Conservation (phyloP, 2,797 vertebrate species). For the Alca torda region DNA sequence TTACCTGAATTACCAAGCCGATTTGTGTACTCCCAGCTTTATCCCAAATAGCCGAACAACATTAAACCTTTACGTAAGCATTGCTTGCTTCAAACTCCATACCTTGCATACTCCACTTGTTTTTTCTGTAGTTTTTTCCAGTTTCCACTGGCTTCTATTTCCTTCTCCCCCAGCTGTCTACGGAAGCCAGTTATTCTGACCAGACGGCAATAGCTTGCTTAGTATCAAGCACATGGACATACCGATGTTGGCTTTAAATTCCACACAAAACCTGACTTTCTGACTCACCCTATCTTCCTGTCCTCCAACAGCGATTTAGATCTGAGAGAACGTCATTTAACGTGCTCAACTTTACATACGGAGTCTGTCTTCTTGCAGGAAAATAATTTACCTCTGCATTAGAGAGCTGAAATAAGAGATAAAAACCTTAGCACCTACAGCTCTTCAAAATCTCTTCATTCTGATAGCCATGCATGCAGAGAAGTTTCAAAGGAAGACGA, state of each 20-base stretch:
- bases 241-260: neutral
- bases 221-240: neutral
- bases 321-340: neutral
- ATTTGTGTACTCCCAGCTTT: neutral
- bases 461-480: neutral
- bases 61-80: neutral
- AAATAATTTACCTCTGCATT: neutral
- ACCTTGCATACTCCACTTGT: neutral
- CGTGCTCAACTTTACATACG: neutral
- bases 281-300: neutral
- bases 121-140: neutral
- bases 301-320: neutral
- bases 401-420: neutral
- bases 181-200: neutral
- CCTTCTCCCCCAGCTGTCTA: neutral
- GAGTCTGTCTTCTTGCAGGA: neutral
- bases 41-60: neutral
- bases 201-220: neutral
- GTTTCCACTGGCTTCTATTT: neutral
- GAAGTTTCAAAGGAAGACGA: neutral
- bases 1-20: neutral
- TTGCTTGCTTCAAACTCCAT: neutral
- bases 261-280: neutral
- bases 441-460: neutral
- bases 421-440: neutral